These are phyloP conservation scores for Venturia canescens DNA, from an alignment of 1,140 invertebrate species.

Conservation along the genomic window DNA sequence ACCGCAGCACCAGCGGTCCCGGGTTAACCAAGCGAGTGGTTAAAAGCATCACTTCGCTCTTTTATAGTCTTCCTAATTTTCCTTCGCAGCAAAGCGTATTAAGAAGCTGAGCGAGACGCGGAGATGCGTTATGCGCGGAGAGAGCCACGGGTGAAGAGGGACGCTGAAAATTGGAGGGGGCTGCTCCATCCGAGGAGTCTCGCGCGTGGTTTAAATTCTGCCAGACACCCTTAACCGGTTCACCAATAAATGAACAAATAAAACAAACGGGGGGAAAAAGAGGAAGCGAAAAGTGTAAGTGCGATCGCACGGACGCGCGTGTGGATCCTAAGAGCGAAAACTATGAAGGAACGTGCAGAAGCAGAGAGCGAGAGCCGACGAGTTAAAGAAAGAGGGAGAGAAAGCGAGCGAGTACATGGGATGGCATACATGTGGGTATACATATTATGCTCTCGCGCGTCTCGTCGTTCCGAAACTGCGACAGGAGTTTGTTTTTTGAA, in stretches of 20 bases:
- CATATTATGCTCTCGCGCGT: not conserved
- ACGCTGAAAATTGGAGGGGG: conserved; percentile 26
- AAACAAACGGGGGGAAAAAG: not conserved
- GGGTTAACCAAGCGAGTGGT: conserved; percentile 40
- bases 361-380: conserved; percentile 52
- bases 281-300: conserved; percentile 15
- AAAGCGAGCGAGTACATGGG: conserved; percentile 5
- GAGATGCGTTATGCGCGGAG: conserved; percentile 11
- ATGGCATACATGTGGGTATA: conserved; percentile 16
- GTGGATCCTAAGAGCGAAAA: conserved; percentile 33
- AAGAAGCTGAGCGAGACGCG: not conserved
- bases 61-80: conserved; percentile 38
- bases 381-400: conserved; percentile 43
- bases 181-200: conserved; percentile 35
- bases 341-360: conserved; percentile 38
- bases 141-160: conserved; percentile 39
- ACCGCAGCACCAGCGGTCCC: conserved; percentile 23
- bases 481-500: conserved; percentile 75
- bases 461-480: conserved; percentile 51
- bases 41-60: conserved; percentile 25
- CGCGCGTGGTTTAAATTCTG: conserved; percentile 58
- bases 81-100: conserved; percentile 36
- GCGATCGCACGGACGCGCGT: conserved; percentile 14
- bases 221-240: conserved; percentile 62
- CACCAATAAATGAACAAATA: not conserved